Evolutionary conservation across 2,113 vertebrate genomes (phyloP).

Genomic region (Pachyramphus minor): DNA sequence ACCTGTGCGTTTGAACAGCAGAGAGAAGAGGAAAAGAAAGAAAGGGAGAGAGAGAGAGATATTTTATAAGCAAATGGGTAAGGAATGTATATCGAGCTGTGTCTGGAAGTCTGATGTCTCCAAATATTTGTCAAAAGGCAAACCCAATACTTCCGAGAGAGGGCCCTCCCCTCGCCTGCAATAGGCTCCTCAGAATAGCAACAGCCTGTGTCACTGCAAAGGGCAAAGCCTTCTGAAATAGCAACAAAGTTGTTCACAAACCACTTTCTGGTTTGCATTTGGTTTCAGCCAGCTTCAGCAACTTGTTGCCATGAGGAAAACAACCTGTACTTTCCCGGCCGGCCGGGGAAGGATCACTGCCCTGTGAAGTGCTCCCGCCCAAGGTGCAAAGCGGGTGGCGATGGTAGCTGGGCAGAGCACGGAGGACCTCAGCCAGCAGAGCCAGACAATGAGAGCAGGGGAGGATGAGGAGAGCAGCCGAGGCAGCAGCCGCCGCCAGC

Average conservation of each 20-base stretch:
- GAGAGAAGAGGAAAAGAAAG: not conserved
- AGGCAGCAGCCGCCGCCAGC: not conserved
- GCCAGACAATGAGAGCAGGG: not conserved
- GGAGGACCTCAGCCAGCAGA: constrained; percentile 52
- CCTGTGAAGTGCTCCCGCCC: not conserved
- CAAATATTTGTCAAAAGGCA: constrained; percentile 51
- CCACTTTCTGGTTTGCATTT: constrained; percentile 61
- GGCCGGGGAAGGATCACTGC: not conserved
- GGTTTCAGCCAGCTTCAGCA: constrained; percentile 20
- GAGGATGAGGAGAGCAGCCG: constrained; percentile 27
- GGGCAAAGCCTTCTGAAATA: constrained; percentile 80
- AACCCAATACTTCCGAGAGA: constrained; percentile 54
- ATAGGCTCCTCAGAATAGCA: constrained; percentile 80
- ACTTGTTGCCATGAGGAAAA: constrained; percentile 61
- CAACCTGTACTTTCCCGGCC: not conserved
- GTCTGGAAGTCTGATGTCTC: not conserved
- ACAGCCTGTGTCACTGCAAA: constrained; percentile 75
- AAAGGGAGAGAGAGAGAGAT: not conserved
- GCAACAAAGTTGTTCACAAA: constrained; percentile 76
- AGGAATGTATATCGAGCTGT: not conserved
- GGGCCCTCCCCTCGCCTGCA: constrained; percentile 72
- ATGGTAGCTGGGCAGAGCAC: constrained; percentile 65
- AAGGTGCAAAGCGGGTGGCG: not conserved
- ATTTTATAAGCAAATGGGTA: not conserved
- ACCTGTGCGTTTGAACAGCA: not conserved